Conservation (phyloP, 2,888 invertebrate genomes). For the Ichneumoninae sp. region DNA sequence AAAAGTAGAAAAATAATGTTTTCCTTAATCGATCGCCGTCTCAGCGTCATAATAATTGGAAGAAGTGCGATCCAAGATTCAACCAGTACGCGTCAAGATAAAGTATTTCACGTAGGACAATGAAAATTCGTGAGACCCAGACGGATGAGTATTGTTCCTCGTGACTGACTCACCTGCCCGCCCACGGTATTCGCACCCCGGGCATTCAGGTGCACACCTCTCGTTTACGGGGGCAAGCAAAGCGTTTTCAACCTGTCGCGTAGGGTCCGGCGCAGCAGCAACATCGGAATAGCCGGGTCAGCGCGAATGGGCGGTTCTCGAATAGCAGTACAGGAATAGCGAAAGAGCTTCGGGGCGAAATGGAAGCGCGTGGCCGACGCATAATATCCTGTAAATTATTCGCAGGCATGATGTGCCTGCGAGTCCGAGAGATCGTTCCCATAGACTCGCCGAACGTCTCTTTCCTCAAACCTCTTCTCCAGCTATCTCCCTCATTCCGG, state of each 20-base stretch:
- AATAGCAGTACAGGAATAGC: background rate
- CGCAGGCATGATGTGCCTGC: constrained; percentile 62
- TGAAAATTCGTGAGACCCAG: background rate
- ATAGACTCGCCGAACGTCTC: constrained; percentile 52
- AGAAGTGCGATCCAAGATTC: background rate
- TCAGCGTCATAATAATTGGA: background rate
- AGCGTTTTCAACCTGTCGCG: constrained; percentile 63
- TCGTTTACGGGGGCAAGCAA: constrained; percentile 29
- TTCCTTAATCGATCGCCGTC: background rate
- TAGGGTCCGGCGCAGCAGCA: constrained; percentile 25
- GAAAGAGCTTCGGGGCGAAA: constrained; percentile 51
- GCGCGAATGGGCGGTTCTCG: constrained; percentile 32
- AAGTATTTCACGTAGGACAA: constrained; percentile 13
- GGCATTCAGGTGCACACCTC: constrained; percentile 61
- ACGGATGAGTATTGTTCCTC: background rate
- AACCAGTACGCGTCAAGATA: background rate
- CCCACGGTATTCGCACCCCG: constrained; percentile 41
- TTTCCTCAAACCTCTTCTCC: constrained; percentile 43
- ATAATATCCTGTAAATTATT: constrained; percentile 70
- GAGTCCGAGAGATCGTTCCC: constrained; percentile 47
- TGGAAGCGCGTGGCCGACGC: constrained; percentile 68
- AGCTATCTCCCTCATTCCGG: constrained; percentile 19
- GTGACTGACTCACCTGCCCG: constrained; percentile 51
- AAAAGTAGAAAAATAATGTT: background rate
- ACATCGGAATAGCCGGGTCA: constrained; percentile 22